These are phyloP conservation scores for Ariopsis seemanni DNA, from an alignment of 2,113 vertebrate species.

Conservation along the genomic window DNA sequence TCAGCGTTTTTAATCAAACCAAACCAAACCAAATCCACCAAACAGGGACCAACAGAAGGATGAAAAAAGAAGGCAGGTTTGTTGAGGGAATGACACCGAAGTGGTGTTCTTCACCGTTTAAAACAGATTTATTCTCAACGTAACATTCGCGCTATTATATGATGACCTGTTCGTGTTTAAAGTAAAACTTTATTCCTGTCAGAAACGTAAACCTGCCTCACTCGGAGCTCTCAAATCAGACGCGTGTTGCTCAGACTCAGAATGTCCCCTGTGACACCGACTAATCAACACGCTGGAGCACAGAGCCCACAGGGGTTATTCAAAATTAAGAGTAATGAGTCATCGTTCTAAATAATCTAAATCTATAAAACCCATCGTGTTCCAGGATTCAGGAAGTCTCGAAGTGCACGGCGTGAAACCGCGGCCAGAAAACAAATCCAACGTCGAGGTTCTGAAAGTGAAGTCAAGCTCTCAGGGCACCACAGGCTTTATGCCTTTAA, in stretches of 20 bases:
- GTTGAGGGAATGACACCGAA: not conserved
- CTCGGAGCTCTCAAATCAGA: constrained; percentile 15
- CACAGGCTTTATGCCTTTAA: constrained; percentile 26
- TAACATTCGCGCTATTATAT: not conserved
- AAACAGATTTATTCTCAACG: not conserved
- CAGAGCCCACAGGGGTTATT: not conserved
- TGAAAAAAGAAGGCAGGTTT: not conserved
- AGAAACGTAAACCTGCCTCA: not conserved
- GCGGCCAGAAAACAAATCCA: not conserved
- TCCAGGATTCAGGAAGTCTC: not conserved
- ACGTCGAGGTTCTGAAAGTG: not conserved
- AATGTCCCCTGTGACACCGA: not conserved
- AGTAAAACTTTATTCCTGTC: not conserved
- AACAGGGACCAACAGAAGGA: not conserved
- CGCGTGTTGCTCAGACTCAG: not conserved
- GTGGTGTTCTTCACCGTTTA: not conserved
- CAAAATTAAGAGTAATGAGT: no score
- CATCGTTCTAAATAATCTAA: not conserved
- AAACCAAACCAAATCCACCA: not conserved
- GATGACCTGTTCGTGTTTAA: no score
- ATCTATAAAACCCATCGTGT: not conserved
- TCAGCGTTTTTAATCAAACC: not conserved
- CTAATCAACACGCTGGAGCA: not conserved
- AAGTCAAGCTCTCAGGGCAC: not conserved
- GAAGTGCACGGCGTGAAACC: not conserved